These are phyloP conservation scores for Potorous gilbertii DNA, from an alignment of 2,797 vertebrate species.

Conservation along the genomic window DNA sequence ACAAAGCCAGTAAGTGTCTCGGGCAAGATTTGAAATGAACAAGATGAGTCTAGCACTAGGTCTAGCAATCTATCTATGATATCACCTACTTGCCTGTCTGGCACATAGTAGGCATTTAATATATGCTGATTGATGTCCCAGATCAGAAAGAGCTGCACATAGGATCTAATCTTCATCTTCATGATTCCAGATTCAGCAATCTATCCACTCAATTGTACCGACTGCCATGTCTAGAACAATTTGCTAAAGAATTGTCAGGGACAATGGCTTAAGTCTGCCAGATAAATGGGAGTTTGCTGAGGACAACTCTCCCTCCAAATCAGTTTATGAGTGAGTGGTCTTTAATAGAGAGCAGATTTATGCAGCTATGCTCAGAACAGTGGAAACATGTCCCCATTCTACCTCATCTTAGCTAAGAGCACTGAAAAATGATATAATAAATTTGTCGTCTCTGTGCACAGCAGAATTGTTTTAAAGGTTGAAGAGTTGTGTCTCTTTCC, in stretches of 20 bases:
- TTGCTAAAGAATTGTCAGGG: not conserved
- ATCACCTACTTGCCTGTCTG: not conserved
- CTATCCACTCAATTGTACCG: not conserved
- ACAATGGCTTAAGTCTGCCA: not conserved
- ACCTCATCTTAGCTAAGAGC: not conserved
- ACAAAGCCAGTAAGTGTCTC: too few species aligned
- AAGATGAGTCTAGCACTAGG: too few species aligned
- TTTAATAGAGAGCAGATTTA: not conserved
- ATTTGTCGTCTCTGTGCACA: not conserved
- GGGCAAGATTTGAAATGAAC: too few species aligned
- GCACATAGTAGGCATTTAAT: not conserved
- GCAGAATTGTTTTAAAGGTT: not conserved
- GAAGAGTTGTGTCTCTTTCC: not conserved
- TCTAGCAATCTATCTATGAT: fast-evolving
- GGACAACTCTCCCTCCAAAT: not conserved
- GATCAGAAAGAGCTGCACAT: not conserved
- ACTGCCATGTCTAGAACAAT: not conserved
- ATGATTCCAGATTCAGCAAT: not conserved
- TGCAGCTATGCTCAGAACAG: not conserved
- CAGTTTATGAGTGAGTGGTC: not conserved
- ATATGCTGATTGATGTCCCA: not conserved
- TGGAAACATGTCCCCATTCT: not conserved
- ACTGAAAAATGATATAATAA: not conserved
- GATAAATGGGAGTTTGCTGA: not conserved
- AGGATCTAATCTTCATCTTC: not conserved